phyloP scores from a whole-genome alignment of 2,797 vertebrate genomes.

The Scolopax rusticola region DNA sequence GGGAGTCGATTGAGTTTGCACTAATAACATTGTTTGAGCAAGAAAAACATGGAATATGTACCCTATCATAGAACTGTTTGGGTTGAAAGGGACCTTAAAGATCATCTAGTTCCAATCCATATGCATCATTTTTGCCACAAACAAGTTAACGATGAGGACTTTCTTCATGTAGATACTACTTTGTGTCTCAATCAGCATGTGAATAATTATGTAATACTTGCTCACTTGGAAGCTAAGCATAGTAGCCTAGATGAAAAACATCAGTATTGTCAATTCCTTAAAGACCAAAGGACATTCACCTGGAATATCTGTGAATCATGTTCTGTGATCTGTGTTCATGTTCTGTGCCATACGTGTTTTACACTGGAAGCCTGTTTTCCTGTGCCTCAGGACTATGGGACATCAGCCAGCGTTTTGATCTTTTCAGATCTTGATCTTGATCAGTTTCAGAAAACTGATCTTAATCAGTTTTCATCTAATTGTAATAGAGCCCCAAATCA shows the following conservation, averaged over 20 bases:
- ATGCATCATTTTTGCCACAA: not conserved
- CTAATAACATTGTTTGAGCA: not conserved
- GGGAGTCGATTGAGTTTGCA: not conserved
- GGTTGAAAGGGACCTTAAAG: not conserved
- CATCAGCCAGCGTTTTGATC: not conserved
- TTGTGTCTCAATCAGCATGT: not conserved
- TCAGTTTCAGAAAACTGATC: not conserved
- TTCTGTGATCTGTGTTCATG: not conserved
- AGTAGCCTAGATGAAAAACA: not conserved
- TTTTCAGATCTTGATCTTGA: not conserved
- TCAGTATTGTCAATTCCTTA: not conserved
- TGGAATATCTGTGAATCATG: too few species aligned
- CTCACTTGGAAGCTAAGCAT: not conserved
- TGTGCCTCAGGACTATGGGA: not conserved
- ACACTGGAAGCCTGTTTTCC: not conserved
- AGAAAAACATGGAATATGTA: not conserved
- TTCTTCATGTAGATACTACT: not conserved
- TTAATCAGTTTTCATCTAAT: not conserved
- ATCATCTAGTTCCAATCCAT: not conserved
- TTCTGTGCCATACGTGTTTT: conserved; percentile 5
- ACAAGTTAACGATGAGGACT: not conserved
- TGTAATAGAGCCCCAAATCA: not conserved
- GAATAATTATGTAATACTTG: not conserved
- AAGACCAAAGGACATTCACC: not conserved
- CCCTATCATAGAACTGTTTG: not conserved